phyloP scores from a whole-genome alignment of 2,888 invertebrate species.

The Drosophila barbarae region DNA sequence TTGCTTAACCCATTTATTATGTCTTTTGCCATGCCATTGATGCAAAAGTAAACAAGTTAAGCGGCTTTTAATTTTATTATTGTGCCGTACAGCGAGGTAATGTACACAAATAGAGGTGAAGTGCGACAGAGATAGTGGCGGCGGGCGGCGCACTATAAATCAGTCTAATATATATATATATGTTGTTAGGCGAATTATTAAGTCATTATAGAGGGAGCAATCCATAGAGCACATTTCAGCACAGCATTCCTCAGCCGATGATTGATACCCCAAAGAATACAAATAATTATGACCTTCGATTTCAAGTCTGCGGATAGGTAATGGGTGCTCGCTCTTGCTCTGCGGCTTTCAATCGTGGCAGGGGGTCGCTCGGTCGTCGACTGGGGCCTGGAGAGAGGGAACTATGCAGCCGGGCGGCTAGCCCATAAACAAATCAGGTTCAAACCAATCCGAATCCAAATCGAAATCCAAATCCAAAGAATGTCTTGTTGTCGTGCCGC shows the following conservation, averaged over 20 bases:
- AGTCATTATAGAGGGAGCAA: constrained; percentile 16
- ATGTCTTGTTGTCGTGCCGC: constrained; percentile 31
- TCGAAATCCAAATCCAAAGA: constrained; percentile 7
- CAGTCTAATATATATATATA: constrained; percentile 38
- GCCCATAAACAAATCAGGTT: constrained; percentile 44
- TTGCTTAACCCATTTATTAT: constrained; percentile 45
- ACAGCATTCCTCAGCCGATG: constrained; percentile 27
- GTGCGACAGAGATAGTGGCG: constrained; percentile 17
- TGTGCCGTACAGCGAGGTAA: constrained; percentile 29
- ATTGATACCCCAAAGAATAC: constrained; percentile 32
- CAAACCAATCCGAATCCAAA: constrained; percentile 14
- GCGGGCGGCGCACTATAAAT: constrained; percentile 20
- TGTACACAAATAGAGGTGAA: constrained; percentile 38
- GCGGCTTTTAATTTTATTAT: constrained; percentile 47
- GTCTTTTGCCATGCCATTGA: constrained; percentile 50
- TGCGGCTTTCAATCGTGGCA: constrained; percentile 15
- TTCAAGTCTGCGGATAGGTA: constrained; percentile 4
- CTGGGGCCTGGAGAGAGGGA: constrained; percentile 1
- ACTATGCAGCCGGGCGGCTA: constrained; percentile 34
- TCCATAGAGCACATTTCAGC: constrained; percentile 21
- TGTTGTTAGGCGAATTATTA: constrained; percentile 37
- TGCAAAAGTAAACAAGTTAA: constrained; percentile 49
- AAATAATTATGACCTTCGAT: constrained; percentile 37
- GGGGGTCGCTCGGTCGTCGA: constrained; percentile 24
- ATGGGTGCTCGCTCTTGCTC: constrained; percentile 8